Percentiles rank a stretch among this genome's conserved stretches.
phyloP scores from a whole-genome alignment of 1,140 invertebrate genomes.

The Macrostomum lignano region DNA sequence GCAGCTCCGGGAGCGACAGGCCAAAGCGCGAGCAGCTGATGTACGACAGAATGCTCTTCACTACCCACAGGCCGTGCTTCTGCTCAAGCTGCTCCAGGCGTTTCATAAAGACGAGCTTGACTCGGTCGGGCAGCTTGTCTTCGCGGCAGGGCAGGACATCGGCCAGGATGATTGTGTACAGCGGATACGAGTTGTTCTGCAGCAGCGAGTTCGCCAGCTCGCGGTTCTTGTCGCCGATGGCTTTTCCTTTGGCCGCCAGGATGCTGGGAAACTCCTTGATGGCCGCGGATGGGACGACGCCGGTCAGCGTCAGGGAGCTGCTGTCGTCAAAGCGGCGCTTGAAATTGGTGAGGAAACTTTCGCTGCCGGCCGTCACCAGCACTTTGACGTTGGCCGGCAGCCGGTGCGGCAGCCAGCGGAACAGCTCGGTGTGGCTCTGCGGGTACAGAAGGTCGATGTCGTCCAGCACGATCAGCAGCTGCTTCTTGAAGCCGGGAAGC shows the following conservation, averaged over 20 bases:
- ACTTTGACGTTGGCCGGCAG: constrained; percentile 2
- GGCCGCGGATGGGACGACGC: not conserved
- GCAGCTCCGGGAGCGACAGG: too few species aligned
- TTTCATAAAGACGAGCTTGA: too few species aligned
- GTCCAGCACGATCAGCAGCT: not conserved
- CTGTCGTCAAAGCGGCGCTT: not conserved
- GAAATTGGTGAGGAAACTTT: not conserved
- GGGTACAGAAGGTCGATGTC: not conserved
- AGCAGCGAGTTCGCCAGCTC: not conserved
- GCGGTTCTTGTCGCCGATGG: not conserved
- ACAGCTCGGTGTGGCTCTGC: not conserved
- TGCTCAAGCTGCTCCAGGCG: too few species aligned
- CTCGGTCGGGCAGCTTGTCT: too few species aligned
- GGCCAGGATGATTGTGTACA: too few species aligned
- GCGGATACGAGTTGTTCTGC: constrained; percentile 1
- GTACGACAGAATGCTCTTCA: too few species aligned
- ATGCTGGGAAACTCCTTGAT: not conserved
- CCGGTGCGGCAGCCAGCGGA: not conserved
- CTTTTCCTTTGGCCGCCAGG: not conserved
- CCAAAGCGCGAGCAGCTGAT: too few species aligned
- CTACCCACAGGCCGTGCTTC: too few species aligned
- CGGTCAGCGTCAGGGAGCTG: not conserved
- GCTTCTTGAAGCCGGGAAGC: not conserved
- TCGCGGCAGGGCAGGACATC: too few species aligned
- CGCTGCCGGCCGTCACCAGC: not conserved